Evolutionary conservation across 2,113 vertebrate genomes (phyloP).

Genomic region (Notiomystis cincta): DNA sequence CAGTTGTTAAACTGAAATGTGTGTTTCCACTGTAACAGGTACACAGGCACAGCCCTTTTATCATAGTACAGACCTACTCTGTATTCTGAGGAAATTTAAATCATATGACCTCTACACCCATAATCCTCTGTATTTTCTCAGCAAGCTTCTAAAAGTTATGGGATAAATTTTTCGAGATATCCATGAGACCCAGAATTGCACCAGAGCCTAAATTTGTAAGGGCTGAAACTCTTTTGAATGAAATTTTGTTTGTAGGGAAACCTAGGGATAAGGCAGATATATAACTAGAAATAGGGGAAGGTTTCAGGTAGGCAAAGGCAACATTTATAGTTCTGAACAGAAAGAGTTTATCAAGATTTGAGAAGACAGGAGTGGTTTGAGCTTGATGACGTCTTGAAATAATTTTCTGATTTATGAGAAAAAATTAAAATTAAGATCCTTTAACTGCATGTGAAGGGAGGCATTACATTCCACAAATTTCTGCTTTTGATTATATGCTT

Average conservation of each 20-base stretch:
- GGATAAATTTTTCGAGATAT: background rate
- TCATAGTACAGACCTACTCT: background rate
- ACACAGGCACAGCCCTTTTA: background rate
- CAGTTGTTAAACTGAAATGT: background rate
- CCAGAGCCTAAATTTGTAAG: background rate
- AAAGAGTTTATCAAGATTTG: background rate
- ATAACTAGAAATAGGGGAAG: background rate
- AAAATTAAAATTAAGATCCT: background rate
- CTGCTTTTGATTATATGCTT: background rate
- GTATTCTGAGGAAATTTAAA: background rate
- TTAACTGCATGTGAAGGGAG: background rate
- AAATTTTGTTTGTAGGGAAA: background rate
- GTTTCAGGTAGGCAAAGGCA: background rate
- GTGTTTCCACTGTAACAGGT: background rate
- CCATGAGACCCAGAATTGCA: background rate
- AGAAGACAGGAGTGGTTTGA: background rate
- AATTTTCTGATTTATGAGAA: background rate
- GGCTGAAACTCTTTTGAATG: background rate
- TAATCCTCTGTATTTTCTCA: background rate
- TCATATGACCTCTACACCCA: accelerated
- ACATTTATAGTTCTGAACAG: background rate
- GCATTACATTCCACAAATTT: background rate
- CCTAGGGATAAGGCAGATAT: background rate
- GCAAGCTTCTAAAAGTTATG: background rate
- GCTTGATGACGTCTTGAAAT: background rate